Percentiles rank a stretch among this genome's conserved stretches.
phyloP scores from a whole-genome alignment of 2,888 invertebrate genomes.

The Eudasyphora cyanicolor region DNA sequence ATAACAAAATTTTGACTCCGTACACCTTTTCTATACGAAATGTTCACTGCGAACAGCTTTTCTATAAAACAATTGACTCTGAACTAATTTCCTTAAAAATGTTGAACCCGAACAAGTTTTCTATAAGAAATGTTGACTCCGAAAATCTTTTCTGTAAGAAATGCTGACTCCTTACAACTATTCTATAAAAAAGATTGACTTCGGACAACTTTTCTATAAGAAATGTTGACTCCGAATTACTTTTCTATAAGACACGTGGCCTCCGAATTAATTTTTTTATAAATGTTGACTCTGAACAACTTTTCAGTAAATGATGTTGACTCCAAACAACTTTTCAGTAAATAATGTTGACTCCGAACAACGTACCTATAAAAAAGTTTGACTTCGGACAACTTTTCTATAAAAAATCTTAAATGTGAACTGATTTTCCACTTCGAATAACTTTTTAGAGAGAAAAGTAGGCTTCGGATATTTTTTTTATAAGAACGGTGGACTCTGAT shows the following conservation, averaged over 20 bases:
- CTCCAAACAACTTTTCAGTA: neutral
- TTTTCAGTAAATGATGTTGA: neutral
- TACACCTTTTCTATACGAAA: no score
- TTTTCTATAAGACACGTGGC: neutral
- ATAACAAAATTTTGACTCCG: no score
- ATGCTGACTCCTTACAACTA: neutral
- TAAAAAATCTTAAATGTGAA: neutral
- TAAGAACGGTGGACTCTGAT: neutral
- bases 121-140: no score
- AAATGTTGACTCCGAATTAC: neutral
- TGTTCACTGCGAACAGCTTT: no score
- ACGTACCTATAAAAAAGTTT: neutral
- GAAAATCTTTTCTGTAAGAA: neutral
- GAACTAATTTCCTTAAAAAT: no score
- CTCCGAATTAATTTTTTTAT: neutral
- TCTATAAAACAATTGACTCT: no score
- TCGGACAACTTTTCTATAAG: neutral
- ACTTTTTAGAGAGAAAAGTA: no score
- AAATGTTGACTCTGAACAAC: neutral
- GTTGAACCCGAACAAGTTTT: no score
- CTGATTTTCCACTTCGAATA: no score
- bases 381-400: neutral
- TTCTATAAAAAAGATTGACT: neutral
- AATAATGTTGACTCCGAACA: neutral
- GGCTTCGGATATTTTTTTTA: neutral